phyloP scores from a whole-genome alignment of 2,888 invertebrate genomes.

The Conus canariensis region DNA sequence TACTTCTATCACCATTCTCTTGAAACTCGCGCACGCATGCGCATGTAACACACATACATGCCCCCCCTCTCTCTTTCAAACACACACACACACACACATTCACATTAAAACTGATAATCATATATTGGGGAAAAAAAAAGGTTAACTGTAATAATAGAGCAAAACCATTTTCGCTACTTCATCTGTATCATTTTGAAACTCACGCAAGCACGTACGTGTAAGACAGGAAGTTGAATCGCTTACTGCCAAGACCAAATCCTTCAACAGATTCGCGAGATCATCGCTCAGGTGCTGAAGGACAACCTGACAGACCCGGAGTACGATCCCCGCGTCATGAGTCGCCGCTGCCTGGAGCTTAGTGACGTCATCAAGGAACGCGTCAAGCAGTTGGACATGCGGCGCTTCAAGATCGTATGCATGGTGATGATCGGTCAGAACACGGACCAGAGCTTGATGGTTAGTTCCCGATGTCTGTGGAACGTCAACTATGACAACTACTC shows the following conservation, averaged over 20 bases:
- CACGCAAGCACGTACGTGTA: too few species aligned
- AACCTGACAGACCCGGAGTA: conserved; percentile 63
- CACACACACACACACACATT: too few species aligned
- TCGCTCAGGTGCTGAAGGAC: conserved; percentile 60
- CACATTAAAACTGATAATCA: too few species aligned
- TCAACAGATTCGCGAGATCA: conserved; percentile 45
- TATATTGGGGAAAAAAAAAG: too few species aligned
- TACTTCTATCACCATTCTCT: too few species aligned
- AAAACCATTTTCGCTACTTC: too few species aligned
- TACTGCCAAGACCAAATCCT: not conserved
- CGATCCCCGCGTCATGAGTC: conserved; percentile 58
- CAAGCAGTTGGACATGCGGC: conserved; percentile 61
- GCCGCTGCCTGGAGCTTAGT: conserved; percentile 63
- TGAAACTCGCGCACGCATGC: too few species aligned
- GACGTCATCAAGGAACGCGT: conserved; percentile 69
- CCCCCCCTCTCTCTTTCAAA: too few species aligned
- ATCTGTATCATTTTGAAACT: too few species aligned
- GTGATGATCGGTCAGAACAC: conserved; percentile 65
- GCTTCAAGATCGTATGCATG: conserved; percentile 68
- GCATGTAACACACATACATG: too few species aligned
- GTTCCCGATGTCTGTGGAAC: conserved; percentile 71
- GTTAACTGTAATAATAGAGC: too few species aligned
- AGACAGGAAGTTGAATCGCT: too few species aligned
- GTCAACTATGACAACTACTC: conserved; percentile 67
- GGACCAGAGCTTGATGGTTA: conserved; percentile 65